Evolutionary conservation across 2,888 invertebrate species (phyloP).

Genomic region (Crematogaster levior): DNA sequence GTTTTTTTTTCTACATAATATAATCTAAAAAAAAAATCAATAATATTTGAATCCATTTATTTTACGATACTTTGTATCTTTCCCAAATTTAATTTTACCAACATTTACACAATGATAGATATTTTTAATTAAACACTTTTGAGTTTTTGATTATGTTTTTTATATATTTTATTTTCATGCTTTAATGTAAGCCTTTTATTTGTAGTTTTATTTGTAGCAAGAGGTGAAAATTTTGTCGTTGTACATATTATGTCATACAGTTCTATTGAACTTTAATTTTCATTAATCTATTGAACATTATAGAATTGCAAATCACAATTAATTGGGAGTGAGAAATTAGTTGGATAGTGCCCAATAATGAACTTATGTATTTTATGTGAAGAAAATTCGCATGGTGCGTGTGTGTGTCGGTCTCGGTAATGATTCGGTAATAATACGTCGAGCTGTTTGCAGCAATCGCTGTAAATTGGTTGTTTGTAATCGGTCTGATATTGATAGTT

Average conservation of each 20-base stretch:
- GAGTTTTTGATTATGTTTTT: background rate
- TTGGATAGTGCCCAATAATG: slow-evolving; percentile 32
- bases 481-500: slow-evolving; percentile 64
- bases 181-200: background rate
- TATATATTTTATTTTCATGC: background rate
- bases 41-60: background rate
- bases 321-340: slow-evolving; percentile 19
- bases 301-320: slow-evolving; percentile 14
- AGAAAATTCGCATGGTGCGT: slow-evolving; percentile 27
- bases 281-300: slow-evolving; percentile 4
- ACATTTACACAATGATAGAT: background rate
- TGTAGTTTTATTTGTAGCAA: background rate
- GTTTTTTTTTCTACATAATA: background rate
- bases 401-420: slow-evolving; percentile 38
- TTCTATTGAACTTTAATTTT: background rate
- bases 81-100: background rate
- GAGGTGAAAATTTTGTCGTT: background rate
- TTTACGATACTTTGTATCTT: background rate
- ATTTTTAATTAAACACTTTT: background rate
- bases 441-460: background rate
- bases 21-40: slow-evolving; percentile 7
- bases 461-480: slow-evolving; percentile 52
- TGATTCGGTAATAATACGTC: slow-evolving; percentile 59
- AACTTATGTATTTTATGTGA: slow-evolving; percentile 43
- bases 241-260: background rate